phyloP scores from a whole-genome alignment of 2,113 vertebrate genomes.

The Mobula birostris region DNA sequence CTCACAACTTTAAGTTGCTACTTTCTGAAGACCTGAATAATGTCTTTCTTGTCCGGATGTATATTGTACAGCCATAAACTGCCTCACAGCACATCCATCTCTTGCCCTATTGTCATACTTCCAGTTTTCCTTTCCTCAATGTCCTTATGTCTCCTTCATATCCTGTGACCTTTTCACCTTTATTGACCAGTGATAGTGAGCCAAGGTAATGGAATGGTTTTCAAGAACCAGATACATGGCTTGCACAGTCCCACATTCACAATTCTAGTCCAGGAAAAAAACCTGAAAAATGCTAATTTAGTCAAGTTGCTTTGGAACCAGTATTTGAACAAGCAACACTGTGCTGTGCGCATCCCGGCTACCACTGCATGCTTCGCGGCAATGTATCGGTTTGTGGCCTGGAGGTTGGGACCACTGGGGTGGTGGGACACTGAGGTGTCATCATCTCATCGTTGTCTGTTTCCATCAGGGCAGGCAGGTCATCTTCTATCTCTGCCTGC shows the following conservation, averaged over 20 bases:
- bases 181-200: background rate
- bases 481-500: no score
- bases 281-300: background rate
- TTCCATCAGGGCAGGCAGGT: no score
- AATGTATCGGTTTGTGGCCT: no score
- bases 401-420: no score
- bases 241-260: background rate
- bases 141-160: background rate
- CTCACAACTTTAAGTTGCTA: background rate
- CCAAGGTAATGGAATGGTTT: background rate
- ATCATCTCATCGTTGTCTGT: no score
- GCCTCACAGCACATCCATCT: background rate
- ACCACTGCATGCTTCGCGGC: no score
- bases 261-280: background rate
- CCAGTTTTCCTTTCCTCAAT: background rate
- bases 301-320: background rate
- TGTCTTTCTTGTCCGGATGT: background rate
- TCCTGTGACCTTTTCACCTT: background rate
- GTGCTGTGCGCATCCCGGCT: no score
- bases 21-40: background rate
- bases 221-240: background rate
- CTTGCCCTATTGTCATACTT: background rate
- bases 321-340: background rate
- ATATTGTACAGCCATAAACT: background rate
- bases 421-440: no score